Evolutionary conservation across 2,888 invertebrate genomes (phyloP), one percentile per base, ranked within the genome.

Genomic region (Trichogramma dendrolimi): DNA sequence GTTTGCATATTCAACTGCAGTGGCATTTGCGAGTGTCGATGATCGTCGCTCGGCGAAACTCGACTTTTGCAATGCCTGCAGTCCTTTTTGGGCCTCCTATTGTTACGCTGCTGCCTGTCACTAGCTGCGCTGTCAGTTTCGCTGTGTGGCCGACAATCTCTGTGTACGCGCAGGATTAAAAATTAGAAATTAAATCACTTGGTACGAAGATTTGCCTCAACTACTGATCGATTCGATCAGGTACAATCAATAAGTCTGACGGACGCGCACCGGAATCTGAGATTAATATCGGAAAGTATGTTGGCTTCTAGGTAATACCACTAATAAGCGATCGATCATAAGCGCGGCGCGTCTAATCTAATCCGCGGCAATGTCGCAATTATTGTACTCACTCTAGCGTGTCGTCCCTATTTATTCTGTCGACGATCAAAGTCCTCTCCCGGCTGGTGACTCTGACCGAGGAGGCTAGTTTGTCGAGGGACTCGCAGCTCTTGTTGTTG

Each of bases 71-170:
- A 78, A 52, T 77, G 76, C 55, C 76, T 79, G 65, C 78, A 78
- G 61, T 78, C 78, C 62, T 75, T 76, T 61, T 78, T 79, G 54
- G 70, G 67, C 6, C 79, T 71, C 40, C 75, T 68, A n/a, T 27
- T 27, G 27, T 27, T 27, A 44, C 38, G 42, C 56, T 58, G 43
- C 59, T 57, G 52, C 57, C 11, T 51, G n/a, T 51, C 43, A 38
- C 52, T 52, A 51, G 46, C 14, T 10, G 14, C 44, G 38, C 55
- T 55, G 4, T 7, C 40, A 41, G 51, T 57, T 53, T 54, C 43
- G 7, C 41, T 55, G n/a, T 59, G 40, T 51, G 58, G 48, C 62
- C 43, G 56, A n/a, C 57, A 54, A 14, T 51, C 58, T 4, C 50
- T 54, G 42, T 52, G 14, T 42, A 14, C 27, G 27, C 27, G 46